Percentiles rank a stretch among this genome's conserved stretches.
Conservation (phyloP, 1,140 invertebrate species). For the Eumaeus atala region DNA sequence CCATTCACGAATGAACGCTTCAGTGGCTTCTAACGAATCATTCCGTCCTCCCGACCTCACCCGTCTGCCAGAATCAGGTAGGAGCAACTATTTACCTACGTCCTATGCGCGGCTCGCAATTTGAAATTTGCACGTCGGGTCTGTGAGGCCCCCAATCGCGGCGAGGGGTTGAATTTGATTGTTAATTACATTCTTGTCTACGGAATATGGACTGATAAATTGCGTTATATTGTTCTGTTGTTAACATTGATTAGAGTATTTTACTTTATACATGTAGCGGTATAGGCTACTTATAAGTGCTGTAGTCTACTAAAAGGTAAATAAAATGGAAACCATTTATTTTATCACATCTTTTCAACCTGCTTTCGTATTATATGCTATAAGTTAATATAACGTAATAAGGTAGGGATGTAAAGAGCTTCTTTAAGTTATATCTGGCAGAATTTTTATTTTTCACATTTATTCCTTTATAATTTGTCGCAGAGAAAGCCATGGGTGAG, state of each 20-base stretch:
- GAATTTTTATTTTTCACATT: no score
- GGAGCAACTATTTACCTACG: constrained; percentile 42
- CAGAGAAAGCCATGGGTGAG: no score
- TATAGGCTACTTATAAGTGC: no score
- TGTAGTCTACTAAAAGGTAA: no score
- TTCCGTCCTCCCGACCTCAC: constrained; percentile 42
- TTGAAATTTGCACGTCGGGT: constrained; percentile 50
- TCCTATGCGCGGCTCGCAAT: constrained; percentile 33
- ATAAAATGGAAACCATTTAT: no score
- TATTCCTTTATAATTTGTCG: no score
- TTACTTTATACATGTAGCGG: no score
- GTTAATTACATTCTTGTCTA: constrained; percentile 62
- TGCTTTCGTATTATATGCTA: no score
- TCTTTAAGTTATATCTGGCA: no score
- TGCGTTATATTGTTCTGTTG: constrained; percentile 24
- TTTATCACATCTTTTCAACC: no score
- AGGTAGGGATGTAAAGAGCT: no score
- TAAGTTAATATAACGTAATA: no score
- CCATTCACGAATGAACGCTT: constrained; percentile 61
- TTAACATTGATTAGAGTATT: constrained; percentile 12
- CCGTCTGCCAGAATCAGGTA: constrained; percentile 32
- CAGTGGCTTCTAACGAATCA: constrained; percentile 67
- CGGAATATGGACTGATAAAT: constrained; percentile 28
- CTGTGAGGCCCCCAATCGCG: constrained; percentile 28
- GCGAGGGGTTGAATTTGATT: constrained; percentile 35